Evolutionary conservation across 2,797 vertebrate genomes (phyloP), one percentile per base, ranked within the genome.

Genomic region (Oryzias dopingdopingensis): DNA sequence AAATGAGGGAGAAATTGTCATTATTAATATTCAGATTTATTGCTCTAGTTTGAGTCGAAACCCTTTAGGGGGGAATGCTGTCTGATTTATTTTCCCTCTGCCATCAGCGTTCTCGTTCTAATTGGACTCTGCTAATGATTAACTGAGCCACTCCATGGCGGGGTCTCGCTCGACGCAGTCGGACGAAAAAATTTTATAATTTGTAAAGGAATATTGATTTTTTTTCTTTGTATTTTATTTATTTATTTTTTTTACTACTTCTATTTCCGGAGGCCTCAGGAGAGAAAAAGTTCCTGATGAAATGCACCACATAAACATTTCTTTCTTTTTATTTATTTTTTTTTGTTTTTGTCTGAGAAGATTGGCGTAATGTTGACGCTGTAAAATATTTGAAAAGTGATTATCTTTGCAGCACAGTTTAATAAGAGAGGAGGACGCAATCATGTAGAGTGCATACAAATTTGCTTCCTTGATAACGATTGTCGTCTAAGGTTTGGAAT

Each of bases 11-110:
- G 71, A 62, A 79, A 77, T 83, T 81, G 79, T 77, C 70, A 56
- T 85, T 72, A 76, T 87, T 89, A 88, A 86, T 90, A 90, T 90
- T 88, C 79, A 77, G 77, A 86, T 83, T 76, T 76, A 83, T 88
- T 63, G 81, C 85, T 83, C 65, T 65, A 42, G 73, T 83, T 86
- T 77, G 68, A 82, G 71, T 70, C 63, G 69, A 55, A 66, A 64
- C 77, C 83, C 79, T 84, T 59, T 17, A 63, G 79, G 80, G 74
- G 52, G 24, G 42, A 47, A 41, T 42, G 56, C 62, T 42, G 75
- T 77, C 72, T 84, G 81, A 90, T 90, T 82, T 83, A 89, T 86
- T 61, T 71, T 37, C 17, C 67, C 62, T 75, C 63, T 72, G 78
- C 81, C 71, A 65, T 81, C 69, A 54, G 62, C 51, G 46, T 76